These are phyloP conservation scores for Centropus unirufus DNA, from an alignment of 2,113 vertebrate species.

Conservation along the genomic window DNA sequence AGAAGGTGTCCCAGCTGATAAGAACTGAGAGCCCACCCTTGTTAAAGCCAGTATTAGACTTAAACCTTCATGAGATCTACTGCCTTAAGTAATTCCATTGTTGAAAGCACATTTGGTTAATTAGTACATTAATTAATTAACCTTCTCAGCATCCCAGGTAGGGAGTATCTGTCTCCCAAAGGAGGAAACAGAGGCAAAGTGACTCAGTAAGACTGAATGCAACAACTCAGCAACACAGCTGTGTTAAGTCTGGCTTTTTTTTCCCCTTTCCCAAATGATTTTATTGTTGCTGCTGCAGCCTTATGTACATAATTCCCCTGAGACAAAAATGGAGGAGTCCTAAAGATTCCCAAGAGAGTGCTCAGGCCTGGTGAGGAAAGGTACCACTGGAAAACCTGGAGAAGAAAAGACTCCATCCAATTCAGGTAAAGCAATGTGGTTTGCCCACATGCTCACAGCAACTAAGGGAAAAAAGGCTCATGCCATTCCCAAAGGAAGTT, in stretches of 20 bases:
- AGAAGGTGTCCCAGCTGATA: neutral
- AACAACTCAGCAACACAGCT: neutral
- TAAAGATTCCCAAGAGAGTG: neutral
- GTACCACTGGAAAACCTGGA: neutral
- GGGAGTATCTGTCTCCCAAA: constrained; percentile 7
- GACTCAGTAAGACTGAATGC: neutral
- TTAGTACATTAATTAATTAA: constrained; percentile 57
- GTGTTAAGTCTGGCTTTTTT: neutral
- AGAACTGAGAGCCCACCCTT: neutral
- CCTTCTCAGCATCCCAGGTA: constrained; percentile 41
- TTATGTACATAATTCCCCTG: neutral
- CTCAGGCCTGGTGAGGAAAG: neutral
- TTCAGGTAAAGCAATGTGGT: neutral
- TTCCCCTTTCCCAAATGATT: neutral
- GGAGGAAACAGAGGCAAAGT: constrained; percentile 7
- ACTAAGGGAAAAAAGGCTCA: neutral
- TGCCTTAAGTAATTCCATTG: neutral
- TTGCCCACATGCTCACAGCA: neutral
- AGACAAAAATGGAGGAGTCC: neutral
- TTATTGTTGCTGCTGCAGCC: neutral
- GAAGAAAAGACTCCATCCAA: neutral
- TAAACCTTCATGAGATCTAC: neutral
- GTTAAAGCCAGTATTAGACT: neutral
- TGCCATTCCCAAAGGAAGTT: neutral
- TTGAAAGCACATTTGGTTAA: neutral